Conservation (phyloP, 2,113 vertebrate species). For the Vireo altiloquus region DNA sequence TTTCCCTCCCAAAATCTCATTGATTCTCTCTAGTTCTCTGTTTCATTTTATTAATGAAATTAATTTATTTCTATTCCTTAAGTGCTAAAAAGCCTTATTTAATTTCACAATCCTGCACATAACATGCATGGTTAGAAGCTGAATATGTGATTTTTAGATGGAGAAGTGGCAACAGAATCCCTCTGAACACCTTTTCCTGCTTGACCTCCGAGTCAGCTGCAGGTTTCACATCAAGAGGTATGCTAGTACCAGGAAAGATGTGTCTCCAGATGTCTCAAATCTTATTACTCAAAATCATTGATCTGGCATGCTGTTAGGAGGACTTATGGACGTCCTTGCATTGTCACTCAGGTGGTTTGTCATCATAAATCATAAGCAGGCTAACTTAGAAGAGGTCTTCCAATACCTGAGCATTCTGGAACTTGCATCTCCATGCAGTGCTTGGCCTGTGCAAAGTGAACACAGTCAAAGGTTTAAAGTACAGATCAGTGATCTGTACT, state of each 20-base stretch:
- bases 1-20: rapidly evolving
- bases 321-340: not conserved
- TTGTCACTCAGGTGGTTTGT: not conserved
- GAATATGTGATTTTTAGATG: not conserved
- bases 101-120: not conserved
- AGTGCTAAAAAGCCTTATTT: not conserved
- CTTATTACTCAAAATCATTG: not conserved
- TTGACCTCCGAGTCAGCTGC: not conserved
- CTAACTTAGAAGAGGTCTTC: not conserved
- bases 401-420: not conserved
- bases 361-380: not conserved
- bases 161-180: not conserved
- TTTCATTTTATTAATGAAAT: not conserved
- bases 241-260: not conserved
- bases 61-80: not conserved
- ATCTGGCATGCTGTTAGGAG: not conserved
- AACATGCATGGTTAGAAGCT: not conserved
- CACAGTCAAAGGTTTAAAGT: not conserved
- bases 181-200: not conserved
- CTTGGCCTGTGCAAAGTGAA: not conserved
- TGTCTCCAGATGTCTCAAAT: not conserved
- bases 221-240: not conserved
- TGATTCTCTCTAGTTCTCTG: not conserved
- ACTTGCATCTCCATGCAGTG: not conserved
- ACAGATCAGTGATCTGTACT: rapidly evolving